A percentile compares a stretch with the other conserved stretches of the same genome.
Conservation (phyloP, 2,113 vertebrate genomes). For the Xerus inauris region DNA sequence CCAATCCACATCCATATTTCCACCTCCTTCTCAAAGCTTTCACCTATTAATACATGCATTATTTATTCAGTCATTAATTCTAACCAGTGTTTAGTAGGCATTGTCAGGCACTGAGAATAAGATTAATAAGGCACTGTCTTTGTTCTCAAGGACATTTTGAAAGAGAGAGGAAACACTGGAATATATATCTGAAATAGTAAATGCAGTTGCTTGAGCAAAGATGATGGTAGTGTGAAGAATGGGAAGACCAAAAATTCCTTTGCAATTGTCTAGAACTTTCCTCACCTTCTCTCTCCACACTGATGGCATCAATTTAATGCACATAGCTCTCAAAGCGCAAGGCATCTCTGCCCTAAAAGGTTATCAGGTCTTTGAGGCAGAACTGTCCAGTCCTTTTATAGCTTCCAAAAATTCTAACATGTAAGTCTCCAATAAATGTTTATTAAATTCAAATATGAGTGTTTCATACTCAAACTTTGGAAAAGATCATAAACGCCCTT, state of each 20-base stretch:
- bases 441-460: not conserved
- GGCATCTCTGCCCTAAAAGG: not conserved
- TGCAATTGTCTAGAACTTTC: not conserved
- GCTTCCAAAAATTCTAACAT: not conserved
- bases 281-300: not conserved
- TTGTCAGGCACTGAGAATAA: not conserved
- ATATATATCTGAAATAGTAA: not conserved
- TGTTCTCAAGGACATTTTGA: conserved; percentile 14
- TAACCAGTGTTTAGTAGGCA: not conserved
- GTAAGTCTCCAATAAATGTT: not conserved
- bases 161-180: not conserved
- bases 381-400: not conserved
- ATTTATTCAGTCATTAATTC: not conserved
- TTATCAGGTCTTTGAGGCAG: not conserved
- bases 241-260: not conserved
- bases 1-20: not conserved
- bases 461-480: not conserved
- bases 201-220: not conserved
- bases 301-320: not conserved
- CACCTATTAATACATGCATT: not conserved
- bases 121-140: not conserved
- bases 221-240: not conserved
- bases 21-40: not conserved
- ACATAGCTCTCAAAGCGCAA: not conserved
- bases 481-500: not conserved